Conservation (phyloP, 2,113 vertebrate species). For the Leucoraja erinaceus region DNA sequence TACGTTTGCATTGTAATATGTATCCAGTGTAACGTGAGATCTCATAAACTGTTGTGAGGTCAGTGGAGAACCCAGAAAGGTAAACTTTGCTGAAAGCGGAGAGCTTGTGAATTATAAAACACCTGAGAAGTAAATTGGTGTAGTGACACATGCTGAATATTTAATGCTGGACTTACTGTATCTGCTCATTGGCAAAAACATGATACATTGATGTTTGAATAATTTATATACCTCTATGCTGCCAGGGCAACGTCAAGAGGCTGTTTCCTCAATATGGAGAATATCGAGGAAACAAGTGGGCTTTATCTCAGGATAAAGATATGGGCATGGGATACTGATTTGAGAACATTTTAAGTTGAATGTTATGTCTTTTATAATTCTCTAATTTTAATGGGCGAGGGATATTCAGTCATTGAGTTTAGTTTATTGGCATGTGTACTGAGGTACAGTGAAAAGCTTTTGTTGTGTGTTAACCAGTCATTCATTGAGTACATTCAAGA, state of each 20-base stretch:
- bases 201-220: slow-evolving; percentile 52
- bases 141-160: slow-evolving; percentile 52
- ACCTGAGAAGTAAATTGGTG: slow-evolving; percentile 58
- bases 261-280: no score
- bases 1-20: background rate
- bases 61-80: slow-evolving; percentile 38
- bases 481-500: no score
- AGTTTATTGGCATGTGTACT: no score
- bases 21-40: slow-evolving; percentile 12
- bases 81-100: slow-evolving; percentile 45
- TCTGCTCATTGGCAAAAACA: slow-evolving; percentile 55
- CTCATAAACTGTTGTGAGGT: background rate
- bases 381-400: no score
- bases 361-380: no score
- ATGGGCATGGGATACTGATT: no score
- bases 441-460: no score
- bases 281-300: no score
- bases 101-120: slow-evolving; percentile 51
- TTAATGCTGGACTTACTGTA: slow-evolving; percentile 56
- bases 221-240: slow-evolving; percentile 49
- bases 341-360: no score
- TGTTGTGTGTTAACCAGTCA: no score
- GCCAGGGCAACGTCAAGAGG: background rate
- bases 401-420: no score
- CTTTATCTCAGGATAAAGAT: no score